Conservation (phyloP, 2,888 invertebrate species). For the Lissocephala sabroskyi region DNA sequence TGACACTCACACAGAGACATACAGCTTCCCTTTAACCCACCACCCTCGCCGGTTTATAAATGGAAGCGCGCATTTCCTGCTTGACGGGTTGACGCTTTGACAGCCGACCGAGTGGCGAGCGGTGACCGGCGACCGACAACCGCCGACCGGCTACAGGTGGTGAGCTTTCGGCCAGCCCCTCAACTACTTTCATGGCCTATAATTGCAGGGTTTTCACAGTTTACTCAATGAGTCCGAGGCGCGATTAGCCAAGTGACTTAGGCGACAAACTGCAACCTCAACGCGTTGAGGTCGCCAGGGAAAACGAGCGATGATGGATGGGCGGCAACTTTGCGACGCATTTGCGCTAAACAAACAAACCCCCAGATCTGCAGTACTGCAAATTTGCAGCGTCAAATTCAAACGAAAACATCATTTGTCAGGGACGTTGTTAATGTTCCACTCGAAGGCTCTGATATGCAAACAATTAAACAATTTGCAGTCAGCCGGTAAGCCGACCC, state of each 20-base stretch:
- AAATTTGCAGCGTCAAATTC: slow-evolving; percentile 7
- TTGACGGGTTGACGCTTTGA: slow-evolving; percentile 54
- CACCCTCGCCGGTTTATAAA: slow-evolving; percentile 49
- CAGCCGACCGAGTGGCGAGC: slow-evolving; percentile 23
- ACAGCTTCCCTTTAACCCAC: slow-evolving; percentile 14
- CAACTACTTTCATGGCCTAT: slow-evolving; percentile 48
- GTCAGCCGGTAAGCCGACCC: too few species aligned
- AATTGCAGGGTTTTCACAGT: slow-evolving; percentile 48
- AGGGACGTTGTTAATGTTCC: neutral
- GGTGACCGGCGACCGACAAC: too few species aligned
- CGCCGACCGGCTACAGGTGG: too few species aligned
- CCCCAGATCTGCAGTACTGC: neutral
- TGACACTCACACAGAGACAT: slow-evolving; percentile 33
- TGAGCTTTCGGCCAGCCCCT: too few species aligned
- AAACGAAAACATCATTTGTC: slow-evolving; percentile 20
- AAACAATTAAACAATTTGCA: slow-evolving; percentile 20
- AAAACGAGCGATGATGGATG: neutral
- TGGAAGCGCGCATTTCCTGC: slow-evolving; percentile 56
- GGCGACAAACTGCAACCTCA: slow-evolving; percentile 48
- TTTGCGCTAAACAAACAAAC: slow-evolving; percentile 18
- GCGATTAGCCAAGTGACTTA: slow-evolving; percentile 58
- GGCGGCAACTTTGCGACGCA: neutral
- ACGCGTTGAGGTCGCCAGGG: neutral
- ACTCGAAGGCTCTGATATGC: neutral
- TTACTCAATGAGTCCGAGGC: slow-evolving; percentile 49